Evolutionary conservation across 1,140 invertebrate genomes (phyloP), one percentile per base, ranked within the genome.

Genomic region (Pteromalus puparum): DNA sequence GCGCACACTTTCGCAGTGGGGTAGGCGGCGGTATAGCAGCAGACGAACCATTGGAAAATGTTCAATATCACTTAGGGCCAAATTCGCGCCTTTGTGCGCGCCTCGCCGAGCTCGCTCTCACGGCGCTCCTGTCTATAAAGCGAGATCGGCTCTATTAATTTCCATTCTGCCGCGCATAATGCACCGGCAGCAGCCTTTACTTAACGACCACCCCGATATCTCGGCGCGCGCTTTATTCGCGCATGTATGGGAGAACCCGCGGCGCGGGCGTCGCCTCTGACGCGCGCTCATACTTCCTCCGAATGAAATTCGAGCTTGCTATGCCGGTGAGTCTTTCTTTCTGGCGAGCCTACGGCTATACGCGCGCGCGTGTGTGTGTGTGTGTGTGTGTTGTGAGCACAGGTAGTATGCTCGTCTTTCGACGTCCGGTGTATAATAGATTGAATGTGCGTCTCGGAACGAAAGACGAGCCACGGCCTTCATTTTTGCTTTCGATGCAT

Each of bases 291-390:
- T 10, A 61, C 80, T 81, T 73, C 70, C 80, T 82, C 34, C 34
- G 38, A 83, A 77, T 70, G 81, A 83, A 83, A 83, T 83, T 75
- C 61, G 81, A 83, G 24, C 38, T 65, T 65, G 70, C 77, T 10
- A 15, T 65, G 12, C 13, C 70, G 4, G 4, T 2, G 30, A 13
- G 1, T 4, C 53, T 61, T 80, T 38, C 67, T 34, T 10, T 48
- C 30, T 28, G 67, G 18, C 53, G 53, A 48, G 46, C 46, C 13
- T 10, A 15, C 46, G 15, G 46, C 12, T 48, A 48, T 48, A 4
- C 10, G 13, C 10, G 10, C 10, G 12, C 9, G 42, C 10, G 9
- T 13, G 3, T 46, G 42, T 12, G 38, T n/a, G 9, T 46, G 9
- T 46, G 10, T 46, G 12, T 13, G 46, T 48, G 0, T 18, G 13